Evolutionary conservation across 2,797 vertebrate genomes (phyloP).

Genomic region (Centroberyx gerrardi): DNA sequence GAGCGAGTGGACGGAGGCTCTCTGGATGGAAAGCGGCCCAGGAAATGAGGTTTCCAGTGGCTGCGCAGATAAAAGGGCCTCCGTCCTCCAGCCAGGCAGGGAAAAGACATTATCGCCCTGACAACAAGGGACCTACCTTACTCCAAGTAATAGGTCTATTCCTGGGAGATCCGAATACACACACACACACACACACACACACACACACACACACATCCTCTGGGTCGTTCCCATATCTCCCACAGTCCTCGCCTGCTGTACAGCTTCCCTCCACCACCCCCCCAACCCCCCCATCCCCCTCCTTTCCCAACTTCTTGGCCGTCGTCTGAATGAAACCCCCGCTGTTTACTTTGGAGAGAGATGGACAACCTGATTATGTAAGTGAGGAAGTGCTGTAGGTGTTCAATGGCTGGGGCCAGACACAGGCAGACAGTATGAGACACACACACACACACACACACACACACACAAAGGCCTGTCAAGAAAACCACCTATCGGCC

Average conservation of each 20-base stretch:
- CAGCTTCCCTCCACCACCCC: too few relatives aligned
- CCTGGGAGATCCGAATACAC: slow-evolving; percentile 27
- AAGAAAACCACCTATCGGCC: background rate
- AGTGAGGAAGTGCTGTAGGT: slow-evolving; percentile 36
- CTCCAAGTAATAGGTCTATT: slow-evolving; percentile 25
- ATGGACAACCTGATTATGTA: slow-evolving; percentile 30
- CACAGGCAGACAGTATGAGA: slow-evolving; percentile 7
- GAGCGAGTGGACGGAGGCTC: slow-evolving; percentile 35
- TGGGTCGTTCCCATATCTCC: slow-evolving; percentile 6
- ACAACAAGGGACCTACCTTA: slow-evolving; percentile 64
- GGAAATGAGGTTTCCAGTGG: slow-evolving; percentile 81
- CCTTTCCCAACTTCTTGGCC: background rate
- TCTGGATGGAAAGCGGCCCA: slow-evolving; percentile 57
- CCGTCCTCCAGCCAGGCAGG: slow-evolving; percentile 57
- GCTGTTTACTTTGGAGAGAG: slow-evolving; percentile 32
- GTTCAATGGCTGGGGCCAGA: slow-evolving; percentile 14
- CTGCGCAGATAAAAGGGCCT: slow-evolving; percentile 67
- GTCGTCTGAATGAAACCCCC: slow-evolving; percentile 25
- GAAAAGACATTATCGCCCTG: slow-evolving; percentile 74
- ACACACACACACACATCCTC: background rate
- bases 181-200: slow-evolving; percentile 1
- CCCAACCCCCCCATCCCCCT: too few relatives aligned
- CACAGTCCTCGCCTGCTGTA: background rate
- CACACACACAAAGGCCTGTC: background rate
- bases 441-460: slow-evolving; percentile 2